Percentiles rank a stretch among this genome's conserved stretches.
Evolutionary conservation across 2,113 vertebrate species (phyloP).

Genomic region (Salvator merianae): DNA sequence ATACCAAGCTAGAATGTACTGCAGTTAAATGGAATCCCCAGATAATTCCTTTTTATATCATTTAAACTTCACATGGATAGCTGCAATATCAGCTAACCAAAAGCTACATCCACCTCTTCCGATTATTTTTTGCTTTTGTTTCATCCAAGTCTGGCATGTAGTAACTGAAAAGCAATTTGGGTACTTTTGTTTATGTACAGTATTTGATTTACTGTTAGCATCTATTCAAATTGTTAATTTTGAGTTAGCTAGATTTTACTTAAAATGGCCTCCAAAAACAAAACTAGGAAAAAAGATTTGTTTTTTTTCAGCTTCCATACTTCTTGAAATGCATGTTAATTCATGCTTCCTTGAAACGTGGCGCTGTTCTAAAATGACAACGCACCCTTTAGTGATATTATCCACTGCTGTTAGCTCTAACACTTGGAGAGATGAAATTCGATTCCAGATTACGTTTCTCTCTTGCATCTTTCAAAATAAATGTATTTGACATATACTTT

Average conservation of each 20-base stretch:
- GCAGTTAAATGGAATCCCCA: no score
- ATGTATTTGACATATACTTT: slow-evolving; percentile 19
- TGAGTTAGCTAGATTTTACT: background rate
- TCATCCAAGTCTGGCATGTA: no score
- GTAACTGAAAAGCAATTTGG: no score
- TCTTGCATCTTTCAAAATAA: slow-evolving; percentile 18
- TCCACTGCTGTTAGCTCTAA: slow-evolving; percentile 4
- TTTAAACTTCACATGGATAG: no score
- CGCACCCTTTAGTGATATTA: slow-evolving; percentile 47
- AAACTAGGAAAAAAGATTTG: background rate
- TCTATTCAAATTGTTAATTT: no score
- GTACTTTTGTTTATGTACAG: no score
- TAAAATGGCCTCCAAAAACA: background rate
- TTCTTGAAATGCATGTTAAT: background rate
- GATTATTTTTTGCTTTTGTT: no score
- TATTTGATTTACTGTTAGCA: background rate
- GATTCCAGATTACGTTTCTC: slow-evolving; percentile 31
- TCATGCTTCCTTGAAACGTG: slow-evolving; percentile 22
- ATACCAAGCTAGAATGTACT: no score
- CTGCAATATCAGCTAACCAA: no score
- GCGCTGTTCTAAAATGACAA: slow-evolving; percentile 34
- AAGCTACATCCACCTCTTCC: no score
- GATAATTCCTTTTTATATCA: no score
- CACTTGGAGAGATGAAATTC: slow-evolving; percentile 35
- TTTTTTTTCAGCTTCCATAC: background rate